Conservation (phyloP, 2,113 vertebrate species). For the Hypocryptadius cinnamomeus region DNA sequence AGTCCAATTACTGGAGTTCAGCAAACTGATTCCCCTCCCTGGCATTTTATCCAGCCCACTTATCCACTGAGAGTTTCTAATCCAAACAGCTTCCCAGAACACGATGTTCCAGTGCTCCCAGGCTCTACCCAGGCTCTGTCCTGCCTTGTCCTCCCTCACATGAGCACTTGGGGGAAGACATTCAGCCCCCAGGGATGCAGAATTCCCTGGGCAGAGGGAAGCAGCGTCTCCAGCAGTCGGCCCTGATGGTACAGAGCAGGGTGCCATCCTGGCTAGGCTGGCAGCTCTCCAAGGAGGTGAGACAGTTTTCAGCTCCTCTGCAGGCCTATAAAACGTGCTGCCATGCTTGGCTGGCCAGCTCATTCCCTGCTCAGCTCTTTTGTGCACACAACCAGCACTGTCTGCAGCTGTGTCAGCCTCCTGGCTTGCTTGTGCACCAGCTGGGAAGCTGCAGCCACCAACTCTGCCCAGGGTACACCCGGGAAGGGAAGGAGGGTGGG, state of each 20-base stretch:
- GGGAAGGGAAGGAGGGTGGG: neutral
- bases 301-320: neutral
- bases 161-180: neutral
- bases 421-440: neutral
- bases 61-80: slow-evolving; percentile 21
- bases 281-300: neutral
- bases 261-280: neutral
- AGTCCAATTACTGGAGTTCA: slow-evolving; percentile 39
- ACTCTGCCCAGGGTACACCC: neutral
- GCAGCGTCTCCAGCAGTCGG: neutral
- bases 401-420: neutral
- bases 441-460: neutral
- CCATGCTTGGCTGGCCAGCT: neutral
- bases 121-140: neutral
- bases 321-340: neutral
- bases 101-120: neutral
- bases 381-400: neutral
- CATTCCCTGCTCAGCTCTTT: neutral
- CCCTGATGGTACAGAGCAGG: neutral
- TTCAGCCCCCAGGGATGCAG: neutral
- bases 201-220: neutral
- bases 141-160: neutral
- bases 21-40: slow-evolving; percentile 39
- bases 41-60: slow-evolving; percentile 42
- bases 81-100: slow-evolving; percentile 53